These are phyloP conservation scores for Neofelis nebulosa DNA, from an alignment of 2,113 vertebrate genomes.

Conservation along the genomic window DNA sequence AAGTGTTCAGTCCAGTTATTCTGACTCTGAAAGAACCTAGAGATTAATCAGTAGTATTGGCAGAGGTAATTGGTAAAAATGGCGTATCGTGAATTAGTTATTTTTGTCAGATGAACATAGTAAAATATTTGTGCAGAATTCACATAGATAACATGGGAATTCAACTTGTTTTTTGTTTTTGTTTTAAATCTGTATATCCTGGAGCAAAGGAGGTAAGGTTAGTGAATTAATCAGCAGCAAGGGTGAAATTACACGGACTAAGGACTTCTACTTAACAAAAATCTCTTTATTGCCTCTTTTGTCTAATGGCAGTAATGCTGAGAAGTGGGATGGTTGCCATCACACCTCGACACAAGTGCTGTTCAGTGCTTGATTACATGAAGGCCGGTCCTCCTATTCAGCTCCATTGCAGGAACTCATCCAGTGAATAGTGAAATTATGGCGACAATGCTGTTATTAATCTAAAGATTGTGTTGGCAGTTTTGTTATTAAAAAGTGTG, in stretches of 20 bases:
- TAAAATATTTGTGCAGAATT: conserved; percentile 39
- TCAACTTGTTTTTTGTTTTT: not conserved
- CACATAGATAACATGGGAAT: not conserved
- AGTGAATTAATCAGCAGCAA: conserved; percentile 53
- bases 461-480: conserved; percentile 31
- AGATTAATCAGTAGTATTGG: not conserved
- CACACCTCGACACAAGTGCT: not conserved
- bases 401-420: not conserved
- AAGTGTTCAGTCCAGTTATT: conserved; percentile 33
- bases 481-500: conserved; percentile 12
- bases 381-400: not conserved
- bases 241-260: conserved; percentile 35
- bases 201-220: not conserved
- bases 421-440: conserved; percentile 23
- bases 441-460: not conserved
- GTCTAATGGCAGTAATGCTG: not conserved
- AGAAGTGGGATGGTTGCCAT: not conserved
- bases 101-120: conserved; percentile 16
- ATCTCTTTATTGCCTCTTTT: not conserved
- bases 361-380: conserved; percentile 23
- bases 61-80: conserved; percentile 4
- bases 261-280: conserved; percentile 45
- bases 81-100: not conserved
- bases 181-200: not conserved
- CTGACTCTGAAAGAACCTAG: not conserved